A percentile compares a stretch with the other conserved stretches of the same genome.
These are phyloP conservation scores for Amphimedon queenslandica DNA, from an alignment of 37 sponge, comb jelly and placozoan species.

Conservation along the genomic window DNA sequence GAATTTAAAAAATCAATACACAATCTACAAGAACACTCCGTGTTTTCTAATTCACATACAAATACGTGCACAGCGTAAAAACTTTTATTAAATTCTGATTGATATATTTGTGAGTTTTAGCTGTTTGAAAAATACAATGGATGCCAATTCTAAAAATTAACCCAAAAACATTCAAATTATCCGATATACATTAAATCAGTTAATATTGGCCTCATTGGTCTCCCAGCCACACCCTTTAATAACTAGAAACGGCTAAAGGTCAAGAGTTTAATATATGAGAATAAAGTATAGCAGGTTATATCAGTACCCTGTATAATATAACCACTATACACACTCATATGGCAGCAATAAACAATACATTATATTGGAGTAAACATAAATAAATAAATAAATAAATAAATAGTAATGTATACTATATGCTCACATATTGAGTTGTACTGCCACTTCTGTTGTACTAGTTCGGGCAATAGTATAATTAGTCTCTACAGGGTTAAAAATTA, in stretches of 20 bases:
- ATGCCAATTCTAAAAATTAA: too few species aligned
- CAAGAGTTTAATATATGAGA: neutral
- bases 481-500: slow-evolving; percentile 3
- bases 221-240: neutral
- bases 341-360: neutral
- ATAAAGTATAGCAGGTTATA: neutral
- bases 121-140: too few species aligned
- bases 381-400: neutral
- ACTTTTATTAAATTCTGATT: too few species aligned
- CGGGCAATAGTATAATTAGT: slow-evolving; percentile 46
- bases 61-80: too few species aligned
- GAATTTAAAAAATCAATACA: neutral
- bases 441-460: slow-evolving; percentile 69
- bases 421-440: slow-evolving; percentile 85
- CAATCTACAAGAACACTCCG: neutral
- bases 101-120: too few species aligned
- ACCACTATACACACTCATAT: neutral
- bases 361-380: neutral
- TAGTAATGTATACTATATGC: neutral
- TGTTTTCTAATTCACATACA: too few species aligned
- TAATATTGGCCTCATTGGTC: too few species aligned
- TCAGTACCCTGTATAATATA: neutral
- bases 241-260: neutral
- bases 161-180: too few species aligned
- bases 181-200: neutral